phyloP scores from a whole-genome alignment of 2,888 invertebrate genomes.

The Lobophora halterata region DNA sequence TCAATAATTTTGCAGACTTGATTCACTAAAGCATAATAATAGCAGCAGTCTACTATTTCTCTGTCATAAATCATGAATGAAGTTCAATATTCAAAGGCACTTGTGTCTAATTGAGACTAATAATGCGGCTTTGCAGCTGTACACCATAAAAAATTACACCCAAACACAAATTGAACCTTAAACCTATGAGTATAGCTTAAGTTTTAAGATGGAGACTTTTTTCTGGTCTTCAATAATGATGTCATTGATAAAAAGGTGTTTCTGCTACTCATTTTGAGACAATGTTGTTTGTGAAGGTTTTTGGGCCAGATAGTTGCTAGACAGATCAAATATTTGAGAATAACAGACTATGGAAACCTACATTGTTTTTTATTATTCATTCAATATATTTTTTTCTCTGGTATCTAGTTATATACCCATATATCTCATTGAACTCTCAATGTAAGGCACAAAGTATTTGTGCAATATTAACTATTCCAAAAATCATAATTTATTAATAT shows the following conservation, averaged over 20 bases:
- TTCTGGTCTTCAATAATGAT: conserved; percentile 34
- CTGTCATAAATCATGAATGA: conserved; percentile 39
- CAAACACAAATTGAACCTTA: conserved; percentile 42
- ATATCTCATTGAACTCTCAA: no score
- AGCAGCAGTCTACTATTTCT: conserved; percentile 37
- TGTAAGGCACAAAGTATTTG: no score
- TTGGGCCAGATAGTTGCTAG: conserved; percentile 13
- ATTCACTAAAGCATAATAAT: conserved; percentile 44
- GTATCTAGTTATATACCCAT: no score
- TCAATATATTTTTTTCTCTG: no score
- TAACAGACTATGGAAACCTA: no score
- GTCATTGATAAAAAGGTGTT: conserved; percentile 38
- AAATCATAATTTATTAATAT: no score
- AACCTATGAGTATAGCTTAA: conserved; percentile 7
- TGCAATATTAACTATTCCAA: no score
- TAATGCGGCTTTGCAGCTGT: conserved; percentile 39
- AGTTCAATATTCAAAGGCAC: conserved; percentile 55
- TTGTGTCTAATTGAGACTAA: conserved; percentile 65
- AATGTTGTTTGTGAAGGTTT: conserved; percentile 30
- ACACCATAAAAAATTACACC: conserved; percentile 6
- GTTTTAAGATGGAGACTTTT: conserved; percentile 12
- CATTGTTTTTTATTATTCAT: no score
- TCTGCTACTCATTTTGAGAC: conserved; percentile 30
- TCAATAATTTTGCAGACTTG: conserved; percentile 36
- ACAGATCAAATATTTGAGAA: conserved; percentile 10